These are phyloP conservation scores for Melanchra persicariae DNA, from an alignment of 2,888 invertebrate genomes.

Conservation along the genomic window DNA sequence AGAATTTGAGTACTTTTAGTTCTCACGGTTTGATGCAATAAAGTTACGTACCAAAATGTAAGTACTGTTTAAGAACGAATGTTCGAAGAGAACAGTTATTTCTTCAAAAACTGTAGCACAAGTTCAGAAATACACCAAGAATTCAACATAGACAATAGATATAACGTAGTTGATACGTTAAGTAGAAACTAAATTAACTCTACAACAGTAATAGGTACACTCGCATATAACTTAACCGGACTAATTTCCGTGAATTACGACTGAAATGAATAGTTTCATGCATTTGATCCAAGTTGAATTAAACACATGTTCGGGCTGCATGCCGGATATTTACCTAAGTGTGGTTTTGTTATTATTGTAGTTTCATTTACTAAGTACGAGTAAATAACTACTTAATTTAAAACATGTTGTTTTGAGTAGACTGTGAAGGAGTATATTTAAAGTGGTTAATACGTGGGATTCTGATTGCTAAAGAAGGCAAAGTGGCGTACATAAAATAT, in stretches of 20 bases:
- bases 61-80: background rate
- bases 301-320: background rate
- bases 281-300: conserved; percentile 16
- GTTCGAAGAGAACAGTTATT: background rate
- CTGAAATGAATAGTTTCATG: conserved; percentile 23
- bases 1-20: background rate
- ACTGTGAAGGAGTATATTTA: background rate
- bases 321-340: background rate
- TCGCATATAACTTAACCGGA: background rate
- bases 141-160: background rate
- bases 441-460: background rate
- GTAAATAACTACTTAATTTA: too few species aligned
- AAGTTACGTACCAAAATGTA: background rate
- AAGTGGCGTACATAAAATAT: background rate
- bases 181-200: background rate
- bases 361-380: conserved; percentile 3
- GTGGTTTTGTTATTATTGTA: background rate
- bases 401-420: conserved; percentile 5
- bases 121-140: background rate
- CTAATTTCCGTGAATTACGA: conserved; percentile 19
- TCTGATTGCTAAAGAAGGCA: background rate
- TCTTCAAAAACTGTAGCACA: too few species aligned
- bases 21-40: background rate
- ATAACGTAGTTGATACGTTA: background rate
- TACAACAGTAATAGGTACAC: background rate